Conservation (phyloP, 1,140 invertebrate genomes). For the Drosophila rhopaloa region DNA sequence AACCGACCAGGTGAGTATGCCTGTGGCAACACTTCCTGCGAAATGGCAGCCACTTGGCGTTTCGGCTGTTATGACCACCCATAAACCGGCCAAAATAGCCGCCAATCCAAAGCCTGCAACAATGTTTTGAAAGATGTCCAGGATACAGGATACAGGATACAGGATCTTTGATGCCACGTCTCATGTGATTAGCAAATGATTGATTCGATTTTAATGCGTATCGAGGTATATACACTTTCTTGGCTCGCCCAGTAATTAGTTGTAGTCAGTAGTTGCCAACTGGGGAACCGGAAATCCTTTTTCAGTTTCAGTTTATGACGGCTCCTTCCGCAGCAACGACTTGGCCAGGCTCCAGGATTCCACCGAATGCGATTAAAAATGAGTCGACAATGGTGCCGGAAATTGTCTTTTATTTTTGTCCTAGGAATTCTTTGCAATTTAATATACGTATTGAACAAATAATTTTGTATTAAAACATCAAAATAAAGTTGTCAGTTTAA, state of each 20-base stretch:
- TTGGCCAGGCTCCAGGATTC: conserved; percentile 54
- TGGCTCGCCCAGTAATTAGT: conserved; percentile 59
- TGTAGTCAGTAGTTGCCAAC: conserved; percentile 59
- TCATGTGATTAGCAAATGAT: conserved; percentile 41
- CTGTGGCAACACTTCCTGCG: neutral
- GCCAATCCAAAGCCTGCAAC: conserved; percentile 4
- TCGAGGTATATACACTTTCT: conserved; percentile 30
- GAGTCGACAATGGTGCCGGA: neutral
- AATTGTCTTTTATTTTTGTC: neutral
- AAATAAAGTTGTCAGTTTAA: too few relatives aligned
- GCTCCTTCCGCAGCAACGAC: conserved; percentile 38
- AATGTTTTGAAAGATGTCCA: conserved; percentile 11
- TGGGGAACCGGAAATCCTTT: conserved; percentile 38
- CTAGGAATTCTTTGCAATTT: neutral
- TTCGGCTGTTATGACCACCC: conserved; percentile 15
- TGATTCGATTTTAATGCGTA: conserved; percentile 77
- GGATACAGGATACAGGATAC: neutral
- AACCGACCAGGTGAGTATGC: conserved; percentile 5
- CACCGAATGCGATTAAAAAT: conserved; percentile 10
- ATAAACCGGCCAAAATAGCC: conserved; percentile 17
- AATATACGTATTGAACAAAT: too few relatives aligned
- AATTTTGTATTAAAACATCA: too few relatives aligned
- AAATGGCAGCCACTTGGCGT: neutral
- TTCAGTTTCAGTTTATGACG: conserved; percentile 59
- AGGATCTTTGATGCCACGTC: neutral